Percentiles rank a stretch among this genome's conserved stretches.
Evolutionary conservation across 2,113 vertebrate genomes (phyloP).

Genomic region (Mungos mungo): DNA sequence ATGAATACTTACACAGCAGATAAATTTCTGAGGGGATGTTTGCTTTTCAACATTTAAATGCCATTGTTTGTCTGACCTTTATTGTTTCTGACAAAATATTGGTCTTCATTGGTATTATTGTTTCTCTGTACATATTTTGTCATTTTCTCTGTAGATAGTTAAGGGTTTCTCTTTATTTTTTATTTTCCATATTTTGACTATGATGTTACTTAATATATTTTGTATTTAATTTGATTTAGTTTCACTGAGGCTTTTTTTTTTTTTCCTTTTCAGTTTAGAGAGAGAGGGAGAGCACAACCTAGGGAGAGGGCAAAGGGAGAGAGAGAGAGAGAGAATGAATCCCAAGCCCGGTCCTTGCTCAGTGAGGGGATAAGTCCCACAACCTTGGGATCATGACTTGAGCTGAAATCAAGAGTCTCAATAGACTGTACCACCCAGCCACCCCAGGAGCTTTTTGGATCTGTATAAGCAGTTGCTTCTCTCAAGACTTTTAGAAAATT

Average conservation of each 20-base stretch:
- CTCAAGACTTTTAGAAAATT: background rate
- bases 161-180: background rate
- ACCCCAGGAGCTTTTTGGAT: background rate
- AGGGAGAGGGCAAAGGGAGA: no score
- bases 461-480: background rate
- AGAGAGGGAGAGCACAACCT: no score
- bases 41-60: background rate
- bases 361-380: no score
- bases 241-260: background rate
- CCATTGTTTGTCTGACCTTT: background rate
- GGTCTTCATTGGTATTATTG: background rate
- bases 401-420: no score
- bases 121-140: background rate
- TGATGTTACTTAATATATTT: background rate
- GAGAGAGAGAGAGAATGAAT: no score
- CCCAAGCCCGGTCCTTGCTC: no score
- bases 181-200: background rate
- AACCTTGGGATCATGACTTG: no score
- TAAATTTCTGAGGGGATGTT: background rate
- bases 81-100: background rate
- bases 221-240: background rate
- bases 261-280: no score
- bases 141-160: background rate
- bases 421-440: no score
- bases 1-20: background rate